A percentile compares a stretch with the other conserved stretches of the same genome.
Conservation (phyloP, 2,113 vertebrate genomes). For the Cricetomys ansorgei region DNA sequence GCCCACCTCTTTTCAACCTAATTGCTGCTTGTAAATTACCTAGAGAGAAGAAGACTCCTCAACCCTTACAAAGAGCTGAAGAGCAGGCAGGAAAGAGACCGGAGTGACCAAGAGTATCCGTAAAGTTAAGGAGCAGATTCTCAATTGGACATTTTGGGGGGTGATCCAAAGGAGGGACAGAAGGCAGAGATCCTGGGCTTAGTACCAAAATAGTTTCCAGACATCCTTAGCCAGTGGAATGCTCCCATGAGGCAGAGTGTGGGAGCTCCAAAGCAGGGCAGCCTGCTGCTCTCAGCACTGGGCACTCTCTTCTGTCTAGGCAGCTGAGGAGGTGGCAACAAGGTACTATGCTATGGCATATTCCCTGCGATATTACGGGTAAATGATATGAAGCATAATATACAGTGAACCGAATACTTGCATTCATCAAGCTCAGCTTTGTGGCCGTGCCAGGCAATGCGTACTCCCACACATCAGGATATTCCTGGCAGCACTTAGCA, state of each 20-base stretch:
- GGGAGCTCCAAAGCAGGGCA: conserved; percentile 36
- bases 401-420: neutral
- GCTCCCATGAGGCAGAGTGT: conserved; percentile 54
- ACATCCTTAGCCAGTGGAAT: conserved; percentile 58
- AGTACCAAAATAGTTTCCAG: conserved; percentile 68
- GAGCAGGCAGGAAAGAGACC: neutral
- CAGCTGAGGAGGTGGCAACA: neutral
- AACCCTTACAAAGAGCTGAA: neutral
- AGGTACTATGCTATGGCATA: neutral
- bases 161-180: conserved; percentile 36
- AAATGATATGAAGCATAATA: neutral
- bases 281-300: conserved; percentile 5
- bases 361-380: neutral
- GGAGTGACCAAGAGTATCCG: neutral
- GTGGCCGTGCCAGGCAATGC: neutral
- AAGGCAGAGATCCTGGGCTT: conserved; percentile 62
- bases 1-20: neutral
- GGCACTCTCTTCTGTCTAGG: neutral
- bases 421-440: neutral
- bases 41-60: neutral
- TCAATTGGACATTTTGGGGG: conserved; percentile 26
- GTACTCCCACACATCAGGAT: neutral
- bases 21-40: neutral
- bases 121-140: neutral
- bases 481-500: neutral